These are phyloP conservation scores for Brachionichthys hirsutus DNA, from an alignment of 2,113 vertebrate genomes.

Conservation along the genomic window DNA sequence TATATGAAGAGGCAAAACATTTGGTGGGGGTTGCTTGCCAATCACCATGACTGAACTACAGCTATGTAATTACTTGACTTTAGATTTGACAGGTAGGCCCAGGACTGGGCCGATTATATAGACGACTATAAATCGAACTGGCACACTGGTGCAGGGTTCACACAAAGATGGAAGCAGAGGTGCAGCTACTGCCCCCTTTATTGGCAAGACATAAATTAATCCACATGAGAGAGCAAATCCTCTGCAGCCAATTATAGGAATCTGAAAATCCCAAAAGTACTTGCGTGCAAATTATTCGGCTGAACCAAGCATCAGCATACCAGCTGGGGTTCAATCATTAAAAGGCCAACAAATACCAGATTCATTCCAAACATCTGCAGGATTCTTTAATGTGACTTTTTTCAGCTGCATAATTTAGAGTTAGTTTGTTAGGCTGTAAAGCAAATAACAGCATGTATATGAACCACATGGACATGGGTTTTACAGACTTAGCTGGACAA, in stretches of 20 bases:
- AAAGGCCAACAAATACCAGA: constrained; percentile 16
- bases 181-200: not conserved
- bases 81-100: constrained; percentile 25
- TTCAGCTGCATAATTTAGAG: not conserved
- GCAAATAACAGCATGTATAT: not conserved
- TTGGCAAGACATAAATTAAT: not conserved
- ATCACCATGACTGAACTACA: constrained; percentile 4
- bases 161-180: not conserved
- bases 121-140: constrained; percentile 16
- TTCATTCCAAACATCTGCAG: constrained; percentile 15
- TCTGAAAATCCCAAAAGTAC: not conserved
- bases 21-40: not conserved
- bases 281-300: not conserved
- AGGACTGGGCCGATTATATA: not conserved
- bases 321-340: not conserved
- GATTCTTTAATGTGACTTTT: not conserved
- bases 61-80: constrained; percentile 14
- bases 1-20: constrained; percentile 18
- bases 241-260: not conserved
- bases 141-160: not conserved
- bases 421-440: constrained; percentile 51
- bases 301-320: not conserved
- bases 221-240: not conserved
- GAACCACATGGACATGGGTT: not conserved
- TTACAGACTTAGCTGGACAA: not conserved